Base-by-base conservation (phyloP, 2,113 vertebrate genomes). In the Psettodes erumei region DNA sequence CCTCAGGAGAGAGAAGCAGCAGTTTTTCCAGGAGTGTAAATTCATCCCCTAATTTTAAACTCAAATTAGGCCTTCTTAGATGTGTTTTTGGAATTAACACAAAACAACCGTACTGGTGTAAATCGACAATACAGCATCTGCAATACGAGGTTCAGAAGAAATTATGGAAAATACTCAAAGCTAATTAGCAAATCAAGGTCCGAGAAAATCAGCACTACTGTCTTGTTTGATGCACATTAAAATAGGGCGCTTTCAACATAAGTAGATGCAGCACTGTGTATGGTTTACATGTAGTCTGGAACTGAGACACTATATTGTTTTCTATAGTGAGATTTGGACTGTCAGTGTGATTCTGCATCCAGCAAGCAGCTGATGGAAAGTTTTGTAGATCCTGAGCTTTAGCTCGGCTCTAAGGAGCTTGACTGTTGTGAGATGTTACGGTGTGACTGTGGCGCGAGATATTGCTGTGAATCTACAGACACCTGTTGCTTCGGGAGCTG, bases 401-500 rank as follows among this genome's bases (percentile, higher is more conserved):
- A 38, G 13, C 72, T 54, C 47, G 62, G 59, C 21, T 27, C 75
- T 43, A 55, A 65, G 72, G 12, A 65, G 42, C 45, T 28, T 73
- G 25, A 55, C 48, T 70, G 4, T 63, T 67, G 53, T 51, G 27
- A 48, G 51, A 48, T 37, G 62, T 62, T 75, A 55, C 53, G 73
- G 53, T 63, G 66, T 23, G 45, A 53, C 37, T 25, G 6, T 19
- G 3, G 16, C 45, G 7, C 61, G 25, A 81, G 66, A 70, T 19
- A 40, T 75, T 50, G 35, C 72, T 60, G 27, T 67, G 37, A 65
- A 74, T 62, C 66, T 33, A 35, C 73, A 66, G 62, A 42, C 45
- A 27, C 70, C 21, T 77, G 84, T 86, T 85, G 76, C 77, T 72
- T 64, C 9, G 42, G 72, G 35, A 86, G 38, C 72, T 53, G 72